Conservation (phyloP, 2,797 vertebrate genomes). For the Leptodactylus fallax region DNA sequence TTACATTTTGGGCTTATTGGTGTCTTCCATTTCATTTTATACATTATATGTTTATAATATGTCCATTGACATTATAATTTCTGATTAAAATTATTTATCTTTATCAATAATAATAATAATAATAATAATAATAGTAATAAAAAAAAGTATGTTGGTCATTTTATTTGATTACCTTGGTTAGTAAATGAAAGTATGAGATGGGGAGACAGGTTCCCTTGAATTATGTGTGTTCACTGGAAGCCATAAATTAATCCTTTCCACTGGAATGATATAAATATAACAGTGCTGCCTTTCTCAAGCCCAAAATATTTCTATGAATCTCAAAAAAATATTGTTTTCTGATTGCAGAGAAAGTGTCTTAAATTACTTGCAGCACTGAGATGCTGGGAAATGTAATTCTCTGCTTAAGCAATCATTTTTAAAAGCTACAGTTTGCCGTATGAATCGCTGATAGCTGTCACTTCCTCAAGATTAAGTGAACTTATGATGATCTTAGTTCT, state of each 20-base stretch:
- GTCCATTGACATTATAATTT: neutral
- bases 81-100: neutral
- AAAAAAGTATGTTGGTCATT: neutral
- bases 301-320: conserved; percentile 37
- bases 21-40: no score
- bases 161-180: conserved; percentile 21
- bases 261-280: conserved; percentile 27
- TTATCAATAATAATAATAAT: no score
- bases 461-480: conserved; percentile 35
- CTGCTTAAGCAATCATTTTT: conserved; percentile 41
- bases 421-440: conserved; percentile 33
- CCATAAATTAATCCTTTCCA: conserved; percentile 23
- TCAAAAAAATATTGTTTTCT: conserved; percentile 27
- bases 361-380: conserved; percentile 34
- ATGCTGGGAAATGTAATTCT: conserved; percentile 38
- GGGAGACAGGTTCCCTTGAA: conserved; percentile 6
- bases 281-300: conserved; percentile 13
- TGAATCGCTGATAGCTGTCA: conserved; percentile 36
- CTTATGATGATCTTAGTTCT: neutral
- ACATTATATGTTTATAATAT: no score
- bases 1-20: no score
- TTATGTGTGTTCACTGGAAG: neutral
- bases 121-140: no score
- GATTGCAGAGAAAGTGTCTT: conserved; percentile 32
- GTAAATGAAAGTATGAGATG: neutral